Evolutionary conservation across 2,113 vertebrate species (phyloP).

Genomic region (Suncus etruscus): DNA sequence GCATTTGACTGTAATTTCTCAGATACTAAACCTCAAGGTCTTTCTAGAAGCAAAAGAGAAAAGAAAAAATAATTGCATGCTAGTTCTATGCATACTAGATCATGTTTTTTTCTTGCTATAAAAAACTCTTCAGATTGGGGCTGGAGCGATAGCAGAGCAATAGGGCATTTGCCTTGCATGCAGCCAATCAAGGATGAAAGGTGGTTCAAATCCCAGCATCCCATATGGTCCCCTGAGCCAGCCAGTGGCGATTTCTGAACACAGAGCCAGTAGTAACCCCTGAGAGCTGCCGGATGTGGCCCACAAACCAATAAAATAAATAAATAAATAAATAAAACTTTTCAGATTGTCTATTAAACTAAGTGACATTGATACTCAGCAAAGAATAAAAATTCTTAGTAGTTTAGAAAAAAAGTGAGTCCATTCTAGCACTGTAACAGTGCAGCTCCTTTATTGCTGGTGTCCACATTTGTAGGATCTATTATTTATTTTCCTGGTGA

Average conservation of each 20-base stretch:
- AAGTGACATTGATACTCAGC: not conserved
- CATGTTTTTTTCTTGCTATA: conserved; percentile 9
- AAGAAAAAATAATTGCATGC: not conserved
- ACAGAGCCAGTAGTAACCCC: too few relatives aligned
- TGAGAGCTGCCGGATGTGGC: too few relatives aligned
- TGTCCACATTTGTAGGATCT: not conserved
- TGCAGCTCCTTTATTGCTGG: not conserved
- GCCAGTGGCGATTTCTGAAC: too few relatives aligned
- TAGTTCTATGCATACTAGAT: not conserved
- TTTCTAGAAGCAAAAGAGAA: conserved; percentile 16
- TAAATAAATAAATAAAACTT: too few relatives aligned
- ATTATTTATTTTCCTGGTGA: conserved; percentile 21
- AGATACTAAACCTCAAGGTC: not conserved
- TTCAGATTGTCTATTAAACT: not conserved
- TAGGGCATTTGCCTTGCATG: too few relatives aligned
- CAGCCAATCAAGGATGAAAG: too few relatives aligned
- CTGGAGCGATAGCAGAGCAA: too few relatives aligned
- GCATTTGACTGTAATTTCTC: not conserved
- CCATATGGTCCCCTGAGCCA: too few relatives aligned
- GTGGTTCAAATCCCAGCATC: too few relatives aligned
- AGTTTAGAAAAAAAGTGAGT: not conserved
- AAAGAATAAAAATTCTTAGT: not conserved
- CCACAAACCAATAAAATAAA: too few relatives aligned
- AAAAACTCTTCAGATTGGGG: too few relatives aligned
- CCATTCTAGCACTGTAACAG: not conserved